These are phyloP conservation scores for Diachasma alloeum DNA, from an alignment of 1,140 invertebrate species.

Conservation along the genomic window DNA sequence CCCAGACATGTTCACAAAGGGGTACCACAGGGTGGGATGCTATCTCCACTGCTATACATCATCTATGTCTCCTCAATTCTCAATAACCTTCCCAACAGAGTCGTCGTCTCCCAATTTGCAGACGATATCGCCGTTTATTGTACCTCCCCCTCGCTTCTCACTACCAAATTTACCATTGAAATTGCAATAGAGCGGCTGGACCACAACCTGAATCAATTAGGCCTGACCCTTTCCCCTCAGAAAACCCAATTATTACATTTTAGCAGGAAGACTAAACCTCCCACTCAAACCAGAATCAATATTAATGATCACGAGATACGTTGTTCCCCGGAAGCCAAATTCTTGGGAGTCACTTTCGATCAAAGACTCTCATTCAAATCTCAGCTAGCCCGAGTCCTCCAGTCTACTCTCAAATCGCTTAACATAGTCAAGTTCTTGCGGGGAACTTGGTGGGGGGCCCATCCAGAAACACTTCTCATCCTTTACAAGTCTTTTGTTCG, in stretches of 20 bases:
- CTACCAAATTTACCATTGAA: neutral
- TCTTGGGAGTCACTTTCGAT: slow-evolving; percentile 35
- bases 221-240: slow-evolving; percentile 28
- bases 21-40: slow-evolving; percentile 23
- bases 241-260: slow-evolving; percentile 38
- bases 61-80: slow-evolving; percentile 5
- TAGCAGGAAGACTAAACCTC: neutral
- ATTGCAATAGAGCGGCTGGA: neutral
- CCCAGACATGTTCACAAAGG: neutral
- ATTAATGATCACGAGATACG: neutral
- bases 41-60: slow-evolving; percentile 19
- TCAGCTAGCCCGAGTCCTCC: slow-evolving; percentile 21
- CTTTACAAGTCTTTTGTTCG: slow-evolving; percentile 33
- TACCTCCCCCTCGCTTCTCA: neutral
- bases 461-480: slow-evolving; percentile 18
- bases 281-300: neutral
- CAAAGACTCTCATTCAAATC: slow-evolving; percentile 25
- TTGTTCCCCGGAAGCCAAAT: slow-evolving; percentile 24
- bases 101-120: slow-evolving; percentile 24
- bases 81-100: neutral
- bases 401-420: slow-evolving; percentile 20
- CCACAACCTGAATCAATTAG: slow-evolving; percentile 16
- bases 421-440: slow-evolving; percentile 33
- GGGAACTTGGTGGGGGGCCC: slow-evolving; percentile 37
- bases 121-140: slow-evolving; percentile 26